A percentile compares a stretch with the other conserved stretches of the same genome.
Evolutionary conservation across 2,113 vertebrate genomes (phyloP).

Genomic region (Zapornia atra): DNA sequence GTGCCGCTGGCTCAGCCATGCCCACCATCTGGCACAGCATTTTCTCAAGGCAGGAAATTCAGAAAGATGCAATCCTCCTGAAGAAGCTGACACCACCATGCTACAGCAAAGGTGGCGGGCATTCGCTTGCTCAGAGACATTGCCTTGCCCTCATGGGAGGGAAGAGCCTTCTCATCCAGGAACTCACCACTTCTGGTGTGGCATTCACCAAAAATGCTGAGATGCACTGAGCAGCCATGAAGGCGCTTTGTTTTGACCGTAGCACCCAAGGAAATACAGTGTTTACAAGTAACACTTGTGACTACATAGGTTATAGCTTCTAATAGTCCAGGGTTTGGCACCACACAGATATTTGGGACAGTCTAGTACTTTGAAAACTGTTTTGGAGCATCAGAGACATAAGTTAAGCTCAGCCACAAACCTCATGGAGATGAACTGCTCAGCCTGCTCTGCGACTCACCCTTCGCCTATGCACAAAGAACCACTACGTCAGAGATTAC

Average conservation of each 20-base stretch:
- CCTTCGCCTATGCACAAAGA: background rate
- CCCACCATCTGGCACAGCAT: rapidly evolving
- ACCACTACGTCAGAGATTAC: background rate
- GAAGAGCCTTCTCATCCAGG: background rate
- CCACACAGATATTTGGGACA: background rate
- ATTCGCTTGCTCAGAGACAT: background rate
- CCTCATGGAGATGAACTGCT: background rate
- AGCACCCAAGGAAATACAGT: background rate
- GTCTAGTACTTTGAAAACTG: background rate
- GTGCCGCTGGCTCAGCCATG: rapidly evolving
- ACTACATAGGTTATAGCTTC: background rate
- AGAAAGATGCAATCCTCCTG: background rate
- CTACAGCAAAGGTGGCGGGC: background rate
- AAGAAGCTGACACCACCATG: rapidly evolving
- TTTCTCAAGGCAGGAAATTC: background rate
- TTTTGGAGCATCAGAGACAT: background rate
- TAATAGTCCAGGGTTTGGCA: background rate
- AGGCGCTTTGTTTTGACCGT: background rate
- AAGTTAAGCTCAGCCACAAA: background rate
- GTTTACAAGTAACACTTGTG: background rate
- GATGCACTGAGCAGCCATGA: background rate
- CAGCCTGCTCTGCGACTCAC: background rate
- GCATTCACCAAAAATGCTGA: rapidly evolving
- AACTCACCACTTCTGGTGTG: background rate
- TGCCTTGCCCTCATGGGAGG: rapidly evolving